Percentiles rank a stretch among this genome's conserved stretches.
Evolutionary conservation across 2,888 invertebrate species (phyloP).

Genomic region (Listrodromus nycthemerus): DNA sequence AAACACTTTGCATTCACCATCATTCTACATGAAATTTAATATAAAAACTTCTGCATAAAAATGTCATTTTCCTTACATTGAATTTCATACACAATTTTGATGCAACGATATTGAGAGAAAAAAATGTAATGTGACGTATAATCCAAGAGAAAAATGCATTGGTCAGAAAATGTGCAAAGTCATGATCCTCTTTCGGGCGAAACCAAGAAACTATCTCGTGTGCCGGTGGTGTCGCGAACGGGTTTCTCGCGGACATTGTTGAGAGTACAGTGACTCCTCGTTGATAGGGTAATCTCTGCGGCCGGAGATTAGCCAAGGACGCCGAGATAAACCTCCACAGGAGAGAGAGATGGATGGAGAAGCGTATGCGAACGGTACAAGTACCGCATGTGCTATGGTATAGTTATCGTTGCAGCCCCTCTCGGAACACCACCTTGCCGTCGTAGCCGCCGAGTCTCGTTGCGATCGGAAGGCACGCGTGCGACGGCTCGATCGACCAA

Average conservation of each 20-base stretch:
- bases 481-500: not conserved
- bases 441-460: slow-evolving; percentile 27
- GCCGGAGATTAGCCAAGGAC: slow-evolving; percentile 83
- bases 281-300: slow-evolving; percentile 81
- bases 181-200: not conserved
- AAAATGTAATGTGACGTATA: too few species aligned
- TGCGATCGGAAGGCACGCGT: not conserved
- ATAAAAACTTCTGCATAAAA: too few species aligned
- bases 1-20: too few species aligned
- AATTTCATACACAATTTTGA: too few species aligned
- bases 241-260: slow-evolving; percentile 47
- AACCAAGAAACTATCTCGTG: slow-evolving; percentile 23
- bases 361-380: slow-evolving; percentile 37
- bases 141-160: not conserved
- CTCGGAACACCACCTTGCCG: not conserved
- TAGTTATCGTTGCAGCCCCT: slow-evolving; percentile 26
- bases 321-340: slow-evolving; percentile 80
- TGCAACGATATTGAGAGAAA: too few species aligned
- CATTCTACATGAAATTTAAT: too few species aligned
- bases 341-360: slow-evolving; percentile 39
- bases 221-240: not conserved
- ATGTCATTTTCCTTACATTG: too few species aligned
- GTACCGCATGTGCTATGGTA: not conserved
- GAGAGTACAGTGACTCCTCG: slow-evolving; percentile 68
- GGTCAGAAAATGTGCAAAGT: not conserved